Conservation (phyloP, 2,113 vertebrate genomes). For the Aleadryas rufinucha region DNA sequence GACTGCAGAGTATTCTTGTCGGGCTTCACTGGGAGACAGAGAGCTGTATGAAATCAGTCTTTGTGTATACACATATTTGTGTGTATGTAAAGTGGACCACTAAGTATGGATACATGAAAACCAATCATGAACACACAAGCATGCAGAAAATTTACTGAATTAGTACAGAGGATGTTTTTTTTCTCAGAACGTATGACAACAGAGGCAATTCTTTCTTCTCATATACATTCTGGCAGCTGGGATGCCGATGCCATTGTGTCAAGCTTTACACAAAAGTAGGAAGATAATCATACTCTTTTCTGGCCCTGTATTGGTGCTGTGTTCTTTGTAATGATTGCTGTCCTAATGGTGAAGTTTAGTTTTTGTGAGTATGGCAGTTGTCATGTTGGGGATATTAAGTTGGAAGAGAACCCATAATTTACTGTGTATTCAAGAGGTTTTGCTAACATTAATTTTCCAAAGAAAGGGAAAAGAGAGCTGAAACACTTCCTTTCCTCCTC, state of each 20-base stretch:
- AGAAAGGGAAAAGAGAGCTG: background rate
- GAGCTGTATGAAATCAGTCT: background rate
- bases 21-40: background rate
- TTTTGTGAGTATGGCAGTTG: background rate
- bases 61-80: accelerated
- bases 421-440: background rate
- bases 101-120: background rate
- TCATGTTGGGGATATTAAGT: background rate
- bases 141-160: background rate
- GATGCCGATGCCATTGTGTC: background rate
- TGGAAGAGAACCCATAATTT: background rate
- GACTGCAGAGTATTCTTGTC: background rate
- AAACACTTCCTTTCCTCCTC: background rate
- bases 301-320: background rate
- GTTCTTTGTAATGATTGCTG: background rate
- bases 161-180: background rate
- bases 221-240: background rate
- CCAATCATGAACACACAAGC: background rate
- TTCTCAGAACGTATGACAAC: background rate
- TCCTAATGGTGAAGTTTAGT: background rate
- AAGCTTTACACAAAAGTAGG: background rate
- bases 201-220: background rate
- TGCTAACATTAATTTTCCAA: background rate
- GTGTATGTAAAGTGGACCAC: background rate
- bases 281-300: background rate